These are phyloP conservation scores for Nebria salina DNA, from an alignment of 2,888 invertebrate species.

Conservation along the genomic window DNA sequence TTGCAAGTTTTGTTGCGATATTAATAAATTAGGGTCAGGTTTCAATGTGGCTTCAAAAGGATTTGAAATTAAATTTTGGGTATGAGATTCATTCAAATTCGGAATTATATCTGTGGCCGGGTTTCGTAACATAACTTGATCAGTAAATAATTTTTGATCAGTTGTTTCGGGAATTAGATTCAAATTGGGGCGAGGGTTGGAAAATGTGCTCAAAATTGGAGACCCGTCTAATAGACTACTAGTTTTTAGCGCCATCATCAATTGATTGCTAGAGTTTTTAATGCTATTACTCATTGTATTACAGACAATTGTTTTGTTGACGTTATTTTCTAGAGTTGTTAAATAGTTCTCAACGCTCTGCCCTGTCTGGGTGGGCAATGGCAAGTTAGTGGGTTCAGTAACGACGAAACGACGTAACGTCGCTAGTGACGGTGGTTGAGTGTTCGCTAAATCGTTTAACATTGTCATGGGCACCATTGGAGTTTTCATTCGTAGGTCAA, in stretches of 20 bases:
- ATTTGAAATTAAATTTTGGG: constrained; percentile 23
- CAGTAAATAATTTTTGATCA: background rate
- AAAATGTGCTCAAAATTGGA: constrained; percentile 19
- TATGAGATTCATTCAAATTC: constrained; percentile 41
- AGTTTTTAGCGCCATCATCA: background rate
- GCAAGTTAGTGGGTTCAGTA: constrained; percentile 61
- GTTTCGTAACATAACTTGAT: background rate
- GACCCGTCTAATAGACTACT: constrained; percentile 18
- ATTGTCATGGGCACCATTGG: constrained; percentile 61
- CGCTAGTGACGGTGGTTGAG: constrained; percentile 68
- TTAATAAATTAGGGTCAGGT: background rate
- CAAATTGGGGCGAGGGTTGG: background rate
- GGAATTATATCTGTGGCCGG: constrained; percentile 22
- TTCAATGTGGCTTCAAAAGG: constrained; percentile 52
- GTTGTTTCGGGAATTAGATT: background rate
- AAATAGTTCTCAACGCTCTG: constrained; percentile 69
- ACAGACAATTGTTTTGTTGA: constrained; percentile 27
- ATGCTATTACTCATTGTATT: constrained; percentile 31
- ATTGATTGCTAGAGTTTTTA: constrained; percentile 20
- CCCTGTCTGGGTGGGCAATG: constrained; percentile 67
- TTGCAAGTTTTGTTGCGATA: constrained; percentile 38
- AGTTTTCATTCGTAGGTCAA: constrained; percentile 77
- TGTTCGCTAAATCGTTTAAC: constrained; percentile 63
- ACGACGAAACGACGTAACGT: constrained; percentile 64
- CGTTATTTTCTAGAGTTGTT: constrained; percentile 49